Base-by-base conservation (phyloP, 2,888 invertebrate genomes). In the Nomada ruficornis region DNA sequence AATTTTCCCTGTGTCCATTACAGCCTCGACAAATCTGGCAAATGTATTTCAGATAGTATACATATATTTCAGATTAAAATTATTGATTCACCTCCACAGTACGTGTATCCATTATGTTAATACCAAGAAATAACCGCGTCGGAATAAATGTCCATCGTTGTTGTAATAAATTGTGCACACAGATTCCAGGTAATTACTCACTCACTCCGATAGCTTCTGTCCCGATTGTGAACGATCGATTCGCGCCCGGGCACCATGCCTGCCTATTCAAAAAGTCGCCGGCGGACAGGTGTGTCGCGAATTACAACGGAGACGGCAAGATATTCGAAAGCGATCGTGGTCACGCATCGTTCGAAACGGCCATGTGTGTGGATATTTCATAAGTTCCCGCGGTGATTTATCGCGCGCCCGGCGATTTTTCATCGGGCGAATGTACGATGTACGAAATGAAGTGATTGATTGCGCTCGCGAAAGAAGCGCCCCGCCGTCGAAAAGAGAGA, bases 381-480 rank as follows among this genome's bases (percentile, higher is more conserved):
- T 86, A 88, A 88, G 83, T 86, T 82, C 57, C 76, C 79, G 52
- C 77, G 55, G 84, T 88, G 89, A 88, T 88, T 88, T 89, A 88
- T 88, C 78, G 86, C 86, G 52, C 29, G 80, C 71, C 65, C 78
- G 87, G 85, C 77, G 87, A 89, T 88, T 88, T 88, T 88, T 89
- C 89, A 88, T 83, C 87, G 84, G 36, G 71, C 70, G 77, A 81
- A 77, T 81, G 80, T 84, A 84, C 87, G 77, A 77, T 81, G 80
- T 84, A 84, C 87, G 77, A 78, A 87, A 87, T 83, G 83, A 88
- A 87, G 83, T 88, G 88, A 88, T 88, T 88, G 88, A 88, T 88
- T 86, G 83, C 87, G 59, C 71, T 78, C 64, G 77, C 82, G 79
- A 88, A 88, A 78, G 76, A 86, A 69, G n/a, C n/a, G 54, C 18